Conservation (phyloP, 2,797 vertebrate genomes). For the Semotilus atromaculatus region DNA sequence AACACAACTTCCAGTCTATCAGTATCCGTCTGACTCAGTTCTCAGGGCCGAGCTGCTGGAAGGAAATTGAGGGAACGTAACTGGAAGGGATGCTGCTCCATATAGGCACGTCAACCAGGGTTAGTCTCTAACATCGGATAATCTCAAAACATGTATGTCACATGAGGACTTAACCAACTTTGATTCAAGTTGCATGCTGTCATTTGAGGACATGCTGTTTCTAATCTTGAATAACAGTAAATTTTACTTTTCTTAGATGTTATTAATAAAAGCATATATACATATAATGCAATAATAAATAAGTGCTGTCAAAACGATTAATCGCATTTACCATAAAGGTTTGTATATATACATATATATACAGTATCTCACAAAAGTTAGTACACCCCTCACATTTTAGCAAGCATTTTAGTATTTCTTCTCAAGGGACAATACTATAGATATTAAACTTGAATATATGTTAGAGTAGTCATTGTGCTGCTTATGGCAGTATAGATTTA, state of each 20-base stretch:
- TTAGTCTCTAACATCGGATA: neutral
- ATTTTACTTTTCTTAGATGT: neutral
- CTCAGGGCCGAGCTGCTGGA: neutral
- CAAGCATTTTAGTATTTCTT: too few relatives aligned
- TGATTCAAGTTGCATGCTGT: neutral
- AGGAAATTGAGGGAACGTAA: constrained; percentile 8
- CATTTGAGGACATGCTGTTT: neutral
- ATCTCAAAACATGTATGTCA: neutral
- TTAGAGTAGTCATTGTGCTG: too few relatives aligned
- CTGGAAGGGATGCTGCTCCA: neutral
- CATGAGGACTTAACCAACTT: neutral
- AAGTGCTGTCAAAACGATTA: too few relatives aligned
- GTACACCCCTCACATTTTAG: too few relatives aligned
- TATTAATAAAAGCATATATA: too few relatives aligned
- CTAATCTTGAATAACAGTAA: neutral
- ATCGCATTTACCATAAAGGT: too few relatives aligned
- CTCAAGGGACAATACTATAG: too few relatives aligned
- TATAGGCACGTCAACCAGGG: neutral
- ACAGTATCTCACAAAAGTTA: too few relatives aligned
- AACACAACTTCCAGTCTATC: constrained; percentile 7
- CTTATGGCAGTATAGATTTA: too few relatives aligned
- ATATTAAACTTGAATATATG: too few relatives aligned
- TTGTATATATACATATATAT: too few relatives aligned
- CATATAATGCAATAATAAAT: too few relatives aligned
- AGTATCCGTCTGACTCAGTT: constrained; percentile 1